Conservation (phyloP, 2,888 invertebrate genomes). For the Eupsilia transversa region DNA sequence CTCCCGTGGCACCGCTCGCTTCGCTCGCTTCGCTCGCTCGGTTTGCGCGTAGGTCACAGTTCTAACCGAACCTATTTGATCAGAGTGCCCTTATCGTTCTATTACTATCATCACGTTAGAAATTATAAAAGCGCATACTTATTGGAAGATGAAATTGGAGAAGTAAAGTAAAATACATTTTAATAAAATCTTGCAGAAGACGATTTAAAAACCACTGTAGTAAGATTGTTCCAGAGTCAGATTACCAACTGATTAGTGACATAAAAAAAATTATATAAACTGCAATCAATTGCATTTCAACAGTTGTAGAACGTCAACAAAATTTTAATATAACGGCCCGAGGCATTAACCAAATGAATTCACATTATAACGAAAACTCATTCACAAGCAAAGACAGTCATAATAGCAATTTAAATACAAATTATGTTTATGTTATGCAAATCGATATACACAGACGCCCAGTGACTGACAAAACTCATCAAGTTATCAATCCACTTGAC, state of each 20-base stretch:
- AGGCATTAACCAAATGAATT: slow-evolving; percentile 28
- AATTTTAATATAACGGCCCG: slow-evolving; percentile 24
- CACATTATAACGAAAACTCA: slow-evolving; percentile 40
- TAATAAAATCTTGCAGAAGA: too few relatives aligned
- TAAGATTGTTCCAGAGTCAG: too few relatives aligned
- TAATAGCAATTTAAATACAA: slow-evolving; percentile 63
- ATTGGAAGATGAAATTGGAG: background rate
- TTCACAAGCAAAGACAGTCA: slow-evolving; percentile 29
- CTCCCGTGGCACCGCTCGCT: too few relatives aligned
- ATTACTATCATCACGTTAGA: too few relatives aligned
- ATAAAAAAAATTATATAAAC: too few relatives aligned
- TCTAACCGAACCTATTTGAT: too few relatives aligned
- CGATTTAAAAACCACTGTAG: too few relatives aligned
- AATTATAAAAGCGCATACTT: too few relatives aligned
- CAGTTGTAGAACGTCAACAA: slow-evolving; percentile 41
- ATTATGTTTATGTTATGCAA: slow-evolving; percentile 58
- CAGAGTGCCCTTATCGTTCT: too few relatives aligned
- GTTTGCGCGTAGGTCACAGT: too few relatives aligned
- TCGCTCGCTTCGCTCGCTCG: too few relatives aligned
- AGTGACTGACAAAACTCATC: slow-evolving; percentile 46
- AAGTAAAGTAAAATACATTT: background rate
- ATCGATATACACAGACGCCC: slow-evolving; percentile 32
- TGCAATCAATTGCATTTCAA: slow-evolving; percentile 24
- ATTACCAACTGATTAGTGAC: too few relatives aligned
- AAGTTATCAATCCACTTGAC: slow-evolving; percentile 21